A percentile compares a stretch with the other conserved stretches of the same genome.
These are phyloP conservation scores for Cheirogaleus medius DNA, from an alignment of 2,113 vertebrate genomes.

Conservation along the genomic window DNA sequence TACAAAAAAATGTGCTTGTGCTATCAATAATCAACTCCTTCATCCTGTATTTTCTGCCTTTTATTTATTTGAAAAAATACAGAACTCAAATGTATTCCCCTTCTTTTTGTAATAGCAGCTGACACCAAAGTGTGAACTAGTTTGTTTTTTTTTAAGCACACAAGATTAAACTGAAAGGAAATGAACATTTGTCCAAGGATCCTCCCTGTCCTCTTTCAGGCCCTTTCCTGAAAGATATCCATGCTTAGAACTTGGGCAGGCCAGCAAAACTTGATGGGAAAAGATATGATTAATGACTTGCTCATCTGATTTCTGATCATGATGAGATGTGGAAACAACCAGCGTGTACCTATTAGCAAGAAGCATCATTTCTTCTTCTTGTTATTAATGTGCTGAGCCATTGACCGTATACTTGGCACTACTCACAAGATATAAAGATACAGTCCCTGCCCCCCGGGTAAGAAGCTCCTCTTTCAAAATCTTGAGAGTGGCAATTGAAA, in stretches of 20 bases:
- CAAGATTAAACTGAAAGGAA: slow-evolving; percentile 43
- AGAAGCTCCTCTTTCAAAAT: slow-evolving; percentile 46
- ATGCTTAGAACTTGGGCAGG: slow-evolving; percentile 7
- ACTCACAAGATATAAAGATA: not conserved
- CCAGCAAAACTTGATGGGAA: slow-evolving; percentile 57
- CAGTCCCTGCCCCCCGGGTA: not conserved
- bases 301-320: slow-evolving; percentile 44
- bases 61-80: slow-evolving; percentile 39
- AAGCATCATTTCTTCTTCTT: slow-evolving; percentile 50
- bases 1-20: slow-evolving; percentile 56
- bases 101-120: slow-evolving; percentile 52
- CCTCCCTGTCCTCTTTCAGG: not conserved
- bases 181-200: slow-evolving; percentile 51
- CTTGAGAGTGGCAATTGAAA: slow-evolving; percentile 5
- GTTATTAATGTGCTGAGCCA: slow-evolving; percentile 21
- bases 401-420: slow-evolving; percentile 46
- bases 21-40: slow-evolving; percentile 19
- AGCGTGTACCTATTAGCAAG: slow-evolving; percentile 4
- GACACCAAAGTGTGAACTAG: slow-evolving; percentile 32
- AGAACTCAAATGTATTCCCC: not conserved
- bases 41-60: slow-evolving; percentile 37
- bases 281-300: slow-evolving; percentile 66
- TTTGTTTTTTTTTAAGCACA: not conserved
- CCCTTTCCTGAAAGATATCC: not conserved
- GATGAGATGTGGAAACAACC: slow-evolving; percentile 51